Conservation (phyloP, 2,888 invertebrate genomes). For the Lithosia quadra region DNA sequence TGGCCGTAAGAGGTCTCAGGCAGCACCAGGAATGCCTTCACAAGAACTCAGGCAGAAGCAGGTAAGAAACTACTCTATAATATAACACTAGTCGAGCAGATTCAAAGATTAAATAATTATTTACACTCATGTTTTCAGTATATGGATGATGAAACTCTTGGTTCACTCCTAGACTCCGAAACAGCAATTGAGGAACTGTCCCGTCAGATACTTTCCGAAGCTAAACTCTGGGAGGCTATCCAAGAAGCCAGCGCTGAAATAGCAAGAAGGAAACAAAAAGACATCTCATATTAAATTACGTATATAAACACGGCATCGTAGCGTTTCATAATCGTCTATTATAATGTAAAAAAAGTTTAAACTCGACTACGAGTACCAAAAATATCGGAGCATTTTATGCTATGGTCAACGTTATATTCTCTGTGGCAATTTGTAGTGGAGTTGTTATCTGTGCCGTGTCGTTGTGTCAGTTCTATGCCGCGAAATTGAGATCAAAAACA, state of each 20-base stretch:
- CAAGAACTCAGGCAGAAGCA: slow-evolving; percentile 77
- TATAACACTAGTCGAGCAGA: not conserved
- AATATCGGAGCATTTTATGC: slow-evolving; percentile 10
- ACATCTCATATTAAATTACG: slow-evolving; percentile 59
- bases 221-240: slow-evolving; percentile 92
- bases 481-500: slow-evolving; percentile 5
- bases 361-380: slow-evolving; percentile 21
- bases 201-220: slow-evolving; percentile 92
- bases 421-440: not conserved
- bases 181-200: slow-evolving; percentile 92
- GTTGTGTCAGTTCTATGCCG: not conserved
- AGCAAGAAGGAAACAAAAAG: slow-evolving; percentile 87
- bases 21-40: slow-evolving; percentile 79
- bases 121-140: slow-evolving; percentile 58
- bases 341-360: slow-evolving; percentile 11
- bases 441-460: slow-evolving; percentile 17
- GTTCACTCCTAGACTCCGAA: slow-evolving; percentile 89
- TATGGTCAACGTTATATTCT: slow-evolving; percentile 3
- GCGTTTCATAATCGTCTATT: slow-evolving; percentile 46
- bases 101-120: not conserved
- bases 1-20: slow-evolving; percentile 89
- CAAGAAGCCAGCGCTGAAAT: slow-evolving; percentile 92
- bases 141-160: slow-evolving; percentile 88
- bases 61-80: slow-evolving; percentile 52
- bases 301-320: slow-evolving; percentile 40